Conservation (phyloP, 2,113 vertebrate genomes). For the Chaetura pelagica region DNA sequence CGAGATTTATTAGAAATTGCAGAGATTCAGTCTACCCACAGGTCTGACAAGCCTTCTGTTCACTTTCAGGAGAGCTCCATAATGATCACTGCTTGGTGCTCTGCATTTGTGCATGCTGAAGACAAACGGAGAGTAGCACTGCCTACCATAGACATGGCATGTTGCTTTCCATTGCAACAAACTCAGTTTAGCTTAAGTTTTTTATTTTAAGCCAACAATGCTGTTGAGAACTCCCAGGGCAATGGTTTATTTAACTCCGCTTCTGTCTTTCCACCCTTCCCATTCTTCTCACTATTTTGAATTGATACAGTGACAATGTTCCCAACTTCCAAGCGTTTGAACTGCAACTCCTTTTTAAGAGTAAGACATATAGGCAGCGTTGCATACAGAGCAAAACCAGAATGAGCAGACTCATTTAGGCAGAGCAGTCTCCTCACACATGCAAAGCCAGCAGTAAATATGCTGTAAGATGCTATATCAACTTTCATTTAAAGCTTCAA, state of each 20-base stretch:
- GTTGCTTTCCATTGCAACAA: background rate
- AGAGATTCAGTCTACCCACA: background rate
- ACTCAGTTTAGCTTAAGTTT: background rate
- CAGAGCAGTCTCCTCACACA: background rate
- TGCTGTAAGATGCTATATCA: background rate
- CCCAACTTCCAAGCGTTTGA: background rate
- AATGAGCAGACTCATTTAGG: background rate
- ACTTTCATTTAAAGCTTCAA: background rate
- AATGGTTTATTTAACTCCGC: background rate
- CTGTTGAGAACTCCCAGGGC: background rate
- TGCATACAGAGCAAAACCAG: background rate
- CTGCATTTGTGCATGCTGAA: background rate
- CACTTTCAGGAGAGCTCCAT: background rate
- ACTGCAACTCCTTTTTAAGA: background rate
- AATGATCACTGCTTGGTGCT: background rate
- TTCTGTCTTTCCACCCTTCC: background rate
- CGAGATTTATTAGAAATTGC: background rate
- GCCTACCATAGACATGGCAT: constrained; percentile 2
- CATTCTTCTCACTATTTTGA: background rate
- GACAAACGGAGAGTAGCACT: background rate
- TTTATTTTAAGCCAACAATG: background rate
- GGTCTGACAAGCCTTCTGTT: constrained; percentile 10
- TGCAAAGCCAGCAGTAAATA: background rate
- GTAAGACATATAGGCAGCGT: background rate
- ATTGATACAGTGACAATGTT: background rate